phyloP scores from a whole-genome alignment of 92 coral and sea anemone species.

The Umimayanthus chanpuru region DNA sequence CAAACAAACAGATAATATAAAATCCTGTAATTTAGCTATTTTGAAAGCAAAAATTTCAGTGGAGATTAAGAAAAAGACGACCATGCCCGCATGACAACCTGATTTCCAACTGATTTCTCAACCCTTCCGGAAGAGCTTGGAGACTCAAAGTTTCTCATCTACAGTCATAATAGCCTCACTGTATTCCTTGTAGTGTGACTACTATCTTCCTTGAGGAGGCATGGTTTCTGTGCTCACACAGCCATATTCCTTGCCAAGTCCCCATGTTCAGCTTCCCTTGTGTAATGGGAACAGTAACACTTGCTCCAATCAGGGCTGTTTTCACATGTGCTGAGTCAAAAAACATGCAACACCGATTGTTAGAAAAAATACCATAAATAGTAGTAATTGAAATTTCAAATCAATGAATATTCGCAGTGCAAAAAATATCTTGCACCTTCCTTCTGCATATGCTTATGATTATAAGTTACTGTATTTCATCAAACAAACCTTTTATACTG shows the following conservation, averaged over 20 bases:
- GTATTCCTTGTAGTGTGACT: conserved; percentile 93
- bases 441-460: no score
- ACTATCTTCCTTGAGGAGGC: conserved; percentile 85
- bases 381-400: no score
- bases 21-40: no score
- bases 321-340: conserved; percentile 86
- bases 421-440: no score
- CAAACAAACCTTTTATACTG: no score
- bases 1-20: no score
- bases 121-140: background rate
- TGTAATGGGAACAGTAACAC: conserved; percentile 87
- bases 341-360: background rate
- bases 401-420: no score
- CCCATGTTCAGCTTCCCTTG: conserved; percentile 92
- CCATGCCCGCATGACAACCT: no score
- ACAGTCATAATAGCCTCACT: conserved; percentile 34
- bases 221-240: conserved; percentile 94
- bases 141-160: background rate
- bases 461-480: no score
- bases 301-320: conserved; percentile 90
- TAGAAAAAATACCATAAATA: background rate
- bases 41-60: no score
- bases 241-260: conserved; percentile 99
- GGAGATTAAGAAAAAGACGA: no score
- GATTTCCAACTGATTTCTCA: no score